phyloP scores from a whole-genome alignment of 2,888 invertebrate species.

The Parascotia fuliginaria region DNA sequence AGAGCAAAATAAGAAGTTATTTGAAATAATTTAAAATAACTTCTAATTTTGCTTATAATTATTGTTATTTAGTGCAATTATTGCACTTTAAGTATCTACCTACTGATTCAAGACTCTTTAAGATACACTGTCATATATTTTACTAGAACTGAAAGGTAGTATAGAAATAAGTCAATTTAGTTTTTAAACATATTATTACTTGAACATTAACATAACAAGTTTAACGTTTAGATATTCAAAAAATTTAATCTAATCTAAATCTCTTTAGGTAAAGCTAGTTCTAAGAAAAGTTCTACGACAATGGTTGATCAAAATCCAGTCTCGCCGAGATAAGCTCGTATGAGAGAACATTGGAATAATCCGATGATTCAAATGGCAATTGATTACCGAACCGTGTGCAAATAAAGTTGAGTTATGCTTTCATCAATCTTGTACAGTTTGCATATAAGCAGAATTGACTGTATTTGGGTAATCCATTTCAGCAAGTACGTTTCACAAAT shows the following conservation, averaged over 20 bases:
- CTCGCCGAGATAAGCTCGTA: neutral
- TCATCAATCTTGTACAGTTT: constrained; percentile 10
- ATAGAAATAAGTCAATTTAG: no score
- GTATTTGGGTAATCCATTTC: neutral
- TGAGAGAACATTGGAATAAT: constrained; percentile 7
- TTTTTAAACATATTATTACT: no score
- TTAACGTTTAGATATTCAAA: no score
- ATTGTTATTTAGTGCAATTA: no score
- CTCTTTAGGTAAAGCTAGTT: neutral
- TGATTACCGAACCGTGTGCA: constrained; percentile 15
- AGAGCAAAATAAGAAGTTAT: no score
- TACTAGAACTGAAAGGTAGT: no score
- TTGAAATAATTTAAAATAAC: no score
- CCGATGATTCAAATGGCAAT: constrained; percentile 14
- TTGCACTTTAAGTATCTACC: no score
- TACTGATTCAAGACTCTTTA: no score
- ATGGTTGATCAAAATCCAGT: constrained; percentile 6
- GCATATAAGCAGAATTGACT: constrained; percentile 6
- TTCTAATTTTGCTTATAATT: no score
- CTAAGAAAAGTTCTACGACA: neutral
- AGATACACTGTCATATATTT: no score
- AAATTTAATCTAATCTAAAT: neutral
- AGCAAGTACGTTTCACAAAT: constrained; percentile 2
- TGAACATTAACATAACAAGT: no score
- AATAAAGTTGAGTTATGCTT: constrained; percentile 15